Evolutionary conservation across 2,888 invertebrate species (phyloP).

Genomic region (Heliconius ethilla): DNA sequence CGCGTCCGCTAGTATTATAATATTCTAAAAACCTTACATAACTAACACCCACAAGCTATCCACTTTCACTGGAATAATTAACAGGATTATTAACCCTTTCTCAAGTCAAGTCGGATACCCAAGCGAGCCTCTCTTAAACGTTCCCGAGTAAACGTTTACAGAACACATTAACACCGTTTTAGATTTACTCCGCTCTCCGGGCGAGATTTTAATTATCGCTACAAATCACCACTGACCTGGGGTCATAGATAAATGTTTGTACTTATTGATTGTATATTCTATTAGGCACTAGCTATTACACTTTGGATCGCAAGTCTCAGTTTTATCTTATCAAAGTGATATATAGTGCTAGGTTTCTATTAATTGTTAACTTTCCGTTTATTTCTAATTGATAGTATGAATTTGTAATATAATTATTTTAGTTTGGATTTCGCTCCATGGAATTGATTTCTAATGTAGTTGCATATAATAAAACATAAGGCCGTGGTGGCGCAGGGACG

Average conservation of each 20-base stretch:
- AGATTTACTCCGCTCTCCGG: constrained; percentile 52
- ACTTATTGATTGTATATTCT: constrained; percentile 45
- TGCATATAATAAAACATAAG: too few relatives aligned
- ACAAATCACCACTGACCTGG: constrained; percentile 54
- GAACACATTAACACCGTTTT: constrained; percentile 54
- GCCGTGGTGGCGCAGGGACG: too few relatives aligned
- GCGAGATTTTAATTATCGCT: constrained; percentile 50
- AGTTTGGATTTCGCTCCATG: not conserved
- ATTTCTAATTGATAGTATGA: not conserved
- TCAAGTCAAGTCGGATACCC: constrained; percentile 15
- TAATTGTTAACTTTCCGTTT: constrained; percentile 8
- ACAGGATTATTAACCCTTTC: constrained; percentile 26
- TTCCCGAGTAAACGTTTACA: constrained; percentile 48
- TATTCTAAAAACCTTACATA: constrained; percentile 3
- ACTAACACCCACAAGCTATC: constrained; percentile 33
- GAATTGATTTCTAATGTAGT: not conserved
- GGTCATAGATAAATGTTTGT: constrained; percentile 52
- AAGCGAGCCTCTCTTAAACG: constrained; percentile 1
- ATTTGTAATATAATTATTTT: not conserved
- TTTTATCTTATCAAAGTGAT: constrained; percentile 31
- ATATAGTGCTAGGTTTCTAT: constrained; percentile 12
- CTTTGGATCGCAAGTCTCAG: constrained; percentile 28
- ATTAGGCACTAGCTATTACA: constrained; percentile 34
- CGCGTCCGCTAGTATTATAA: too few relatives aligned
- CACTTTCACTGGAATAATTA: constrained; percentile 24